These are phyloP conservation scores for Melospiza georgiana DNA, from an alignment of 2,113 vertebrate species.

Conservation along the genomic window DNA sequence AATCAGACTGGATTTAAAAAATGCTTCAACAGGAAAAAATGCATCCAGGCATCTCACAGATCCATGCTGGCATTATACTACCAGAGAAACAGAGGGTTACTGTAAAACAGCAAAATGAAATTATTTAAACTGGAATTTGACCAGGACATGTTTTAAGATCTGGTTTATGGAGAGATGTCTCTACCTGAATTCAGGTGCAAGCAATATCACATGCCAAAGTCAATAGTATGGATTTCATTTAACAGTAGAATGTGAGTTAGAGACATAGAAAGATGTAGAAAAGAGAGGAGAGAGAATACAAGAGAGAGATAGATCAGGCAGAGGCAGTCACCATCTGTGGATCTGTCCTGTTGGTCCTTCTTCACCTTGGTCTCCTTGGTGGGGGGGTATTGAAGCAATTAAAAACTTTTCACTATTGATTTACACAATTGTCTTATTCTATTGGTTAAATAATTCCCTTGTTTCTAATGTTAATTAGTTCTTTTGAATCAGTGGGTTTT, in stretches of 20 bases:
- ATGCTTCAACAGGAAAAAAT: neutral
- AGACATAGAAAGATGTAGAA: neutral
- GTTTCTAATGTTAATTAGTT: neutral
- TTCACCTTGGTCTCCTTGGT: neutral
- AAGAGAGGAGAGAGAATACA: neutral
- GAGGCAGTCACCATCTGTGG: neutral
- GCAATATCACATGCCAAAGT: neutral
- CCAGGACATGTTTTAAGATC: neutral
- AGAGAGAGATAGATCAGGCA: neutral
- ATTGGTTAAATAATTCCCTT: neutral
- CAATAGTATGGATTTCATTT: neutral
- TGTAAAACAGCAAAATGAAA: neutral
- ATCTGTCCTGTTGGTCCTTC: neutral
- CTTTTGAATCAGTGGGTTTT: neutral
- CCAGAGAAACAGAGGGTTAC: neutral
- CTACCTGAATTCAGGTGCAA: neutral
- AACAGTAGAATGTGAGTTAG: neutral
- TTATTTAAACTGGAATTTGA: neutral
- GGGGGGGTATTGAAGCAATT: neutral
- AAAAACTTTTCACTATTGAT: neutral
- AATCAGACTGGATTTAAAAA: neutral
- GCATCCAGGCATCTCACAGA: neutral
- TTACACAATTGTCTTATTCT: neutral
- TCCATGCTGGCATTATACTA: neutral
- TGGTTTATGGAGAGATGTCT: neutral